Conservation (phyloP, 2,797 vertebrate species). For the Epinephelus awoara region DNA sequence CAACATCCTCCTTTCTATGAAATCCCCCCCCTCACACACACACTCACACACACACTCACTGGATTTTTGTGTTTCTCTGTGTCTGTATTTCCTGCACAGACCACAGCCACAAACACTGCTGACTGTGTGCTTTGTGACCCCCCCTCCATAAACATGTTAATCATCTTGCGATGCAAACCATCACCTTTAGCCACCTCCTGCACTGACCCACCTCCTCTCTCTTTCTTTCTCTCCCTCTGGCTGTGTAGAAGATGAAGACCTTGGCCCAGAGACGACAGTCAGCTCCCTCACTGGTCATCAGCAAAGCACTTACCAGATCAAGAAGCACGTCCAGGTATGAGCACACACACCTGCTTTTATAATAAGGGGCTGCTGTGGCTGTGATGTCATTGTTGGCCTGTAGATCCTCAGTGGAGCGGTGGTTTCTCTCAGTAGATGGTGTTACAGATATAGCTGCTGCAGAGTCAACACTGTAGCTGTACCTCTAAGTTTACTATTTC, state of each 20-base stretch:
- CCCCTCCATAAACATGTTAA: background rate
- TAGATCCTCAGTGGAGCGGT: background rate
- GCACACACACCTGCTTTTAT: slow-evolving; percentile 4
- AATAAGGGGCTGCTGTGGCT: background rate
- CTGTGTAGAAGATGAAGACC: slow-evolving; percentile 93
- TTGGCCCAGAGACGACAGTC: slow-evolving; percentile 95
- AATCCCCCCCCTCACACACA: background rate
- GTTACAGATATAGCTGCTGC: slow-evolving; percentile 22
- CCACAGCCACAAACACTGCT: slow-evolving; percentile 16
- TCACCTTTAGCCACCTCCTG: background rate
- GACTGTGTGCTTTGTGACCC: slow-evolving; percentile 9
- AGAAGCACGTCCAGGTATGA: slow-evolving; percentile 90
- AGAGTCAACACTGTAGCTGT: background rate
- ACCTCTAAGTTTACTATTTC: background rate
- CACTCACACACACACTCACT: background rate
- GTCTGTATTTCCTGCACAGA: slow-evolving; percentile 38
- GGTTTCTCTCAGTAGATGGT: background rate
- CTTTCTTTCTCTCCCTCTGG: slow-evolving; percentile 12
- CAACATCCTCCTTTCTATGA: background rate
- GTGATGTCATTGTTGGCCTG: slow-evolving; percentile 37
- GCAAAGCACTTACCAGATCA: slow-evolving; percentile 93
- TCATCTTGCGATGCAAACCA: background rate
- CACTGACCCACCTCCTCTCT: slow-evolving; percentile 34
- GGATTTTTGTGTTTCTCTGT: slow-evolving; percentile 1
- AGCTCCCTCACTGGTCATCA: slow-evolving; percentile 94